Evolutionary conservation across 1,140 invertebrate genomes (phyloP), one percentile per base, ranked within the genome.

Genomic region (Drosophila sechellia): DNA sequence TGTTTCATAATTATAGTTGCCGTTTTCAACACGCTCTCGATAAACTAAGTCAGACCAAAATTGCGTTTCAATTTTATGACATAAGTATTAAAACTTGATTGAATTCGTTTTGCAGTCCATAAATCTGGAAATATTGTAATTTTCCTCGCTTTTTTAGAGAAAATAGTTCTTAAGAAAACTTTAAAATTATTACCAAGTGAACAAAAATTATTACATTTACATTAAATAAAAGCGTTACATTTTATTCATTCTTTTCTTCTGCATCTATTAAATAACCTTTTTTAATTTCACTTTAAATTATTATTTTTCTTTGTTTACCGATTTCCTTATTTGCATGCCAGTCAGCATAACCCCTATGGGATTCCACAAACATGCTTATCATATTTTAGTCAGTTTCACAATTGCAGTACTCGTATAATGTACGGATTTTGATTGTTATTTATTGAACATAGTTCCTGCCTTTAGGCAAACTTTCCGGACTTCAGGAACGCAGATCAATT

Each of bases 11-110:
- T 15, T 13, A 34, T 15, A 3, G 17, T n/a, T 48, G 13, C 6
- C 3, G 5, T 17, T 34, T 22, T 40, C 13, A 40, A 15, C 49
- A 45, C 13, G 37, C 12, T 42, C 8, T 15, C 17, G 1, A 10
- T 11, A 11, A 45, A 45, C 11, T 6, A 50, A 50, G 20, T 1
- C 27, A 52, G n/a, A 22, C 35, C 27, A 34, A 37, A 48, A 55
- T 13, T 17, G 48, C 34, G 8, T 35, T 69, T 69, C 22, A 5
- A 11, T 17, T 17, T n/a, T 10, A 5, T 2, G 25, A 27, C 50
- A 70, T 70, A 70, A 57, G 50, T 63, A 69, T 70, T 3, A 27
- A 69, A 70, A 70, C 64, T 69, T 42, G 50, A 69, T 70, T 56
- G 40, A 35, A 69, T 52, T 48, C 68, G 8, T 48, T 46, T 46